Evolutionary conservation across 2,888 invertebrate species (phyloP).

Genomic region (Drosophila mimica): DNA sequence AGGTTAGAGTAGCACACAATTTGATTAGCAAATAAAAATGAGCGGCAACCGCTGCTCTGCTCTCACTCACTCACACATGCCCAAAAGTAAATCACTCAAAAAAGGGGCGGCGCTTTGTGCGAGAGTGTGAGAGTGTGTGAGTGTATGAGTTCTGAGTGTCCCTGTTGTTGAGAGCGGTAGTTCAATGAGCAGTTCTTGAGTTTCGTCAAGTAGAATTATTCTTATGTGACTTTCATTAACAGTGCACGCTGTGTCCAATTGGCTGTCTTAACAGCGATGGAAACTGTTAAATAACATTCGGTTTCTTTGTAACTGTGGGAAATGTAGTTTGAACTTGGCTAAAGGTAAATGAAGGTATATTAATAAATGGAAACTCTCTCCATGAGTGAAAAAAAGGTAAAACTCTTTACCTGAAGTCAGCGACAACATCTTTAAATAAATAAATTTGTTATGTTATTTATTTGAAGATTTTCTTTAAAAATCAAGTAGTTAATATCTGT

Average conservation of each 20-base stretch:
- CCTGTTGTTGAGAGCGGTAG: conserved; percentile 30
- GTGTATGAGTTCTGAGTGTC: conserved; percentile 19
- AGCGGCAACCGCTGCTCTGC: conserved; percentile 43
- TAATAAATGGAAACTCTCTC: background rate
- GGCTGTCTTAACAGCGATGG: conserved; percentile 43
- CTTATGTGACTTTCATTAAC: conserved; percentile 35
- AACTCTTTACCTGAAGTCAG: background rate
- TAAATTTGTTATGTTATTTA: background rate
- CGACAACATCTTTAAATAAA: background rate
- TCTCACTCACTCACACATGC: conserved; percentile 22
- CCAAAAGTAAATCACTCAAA: conserved; percentile 34
- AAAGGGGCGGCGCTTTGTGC: conserved; percentile 44
- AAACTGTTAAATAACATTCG: conserved; percentile 43
- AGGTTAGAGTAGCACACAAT: conserved; percentile 65
- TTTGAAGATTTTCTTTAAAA: background rate
- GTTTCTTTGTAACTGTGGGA: conserved; percentile 20
- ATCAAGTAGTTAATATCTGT: background rate
- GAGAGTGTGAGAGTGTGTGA: conserved; percentile 16
- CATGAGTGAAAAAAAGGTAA: background rate
- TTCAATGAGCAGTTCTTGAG: conserved; percentile 30
- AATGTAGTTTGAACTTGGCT: background rate
- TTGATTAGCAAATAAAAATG: conserved; percentile 78
- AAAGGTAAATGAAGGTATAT: background rate
- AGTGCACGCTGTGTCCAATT: conserved; percentile 53
- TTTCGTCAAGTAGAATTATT: conserved; percentile 63